Evolutionary conservation across 2,113 vertebrate species (phyloP).

Genomic region (Hystrix brachyura): DNA sequence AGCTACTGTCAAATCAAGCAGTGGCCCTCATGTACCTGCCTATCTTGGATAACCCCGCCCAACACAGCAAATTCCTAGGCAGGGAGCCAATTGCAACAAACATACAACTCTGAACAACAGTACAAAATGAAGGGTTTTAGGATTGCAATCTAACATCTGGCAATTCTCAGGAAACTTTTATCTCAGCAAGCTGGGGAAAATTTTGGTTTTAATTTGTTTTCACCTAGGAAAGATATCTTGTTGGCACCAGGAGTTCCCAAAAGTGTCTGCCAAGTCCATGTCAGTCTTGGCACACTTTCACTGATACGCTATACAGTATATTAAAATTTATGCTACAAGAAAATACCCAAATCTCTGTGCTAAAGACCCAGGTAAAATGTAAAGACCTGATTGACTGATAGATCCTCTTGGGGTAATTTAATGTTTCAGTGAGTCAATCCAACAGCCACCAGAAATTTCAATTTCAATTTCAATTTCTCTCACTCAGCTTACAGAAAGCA

Average conservation of each 20-base stretch:
- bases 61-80: slow-evolving; percentile 65
- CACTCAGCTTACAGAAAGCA: slow-evolving; percentile 62
- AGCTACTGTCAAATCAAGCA: slow-evolving; percentile 79
- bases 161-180: slow-evolving; percentile 84
- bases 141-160: slow-evolving; percentile 84
- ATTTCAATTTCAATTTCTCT: slow-evolving; percentile 40
- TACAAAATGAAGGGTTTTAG: slow-evolving; percentile 85
- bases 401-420: slow-evolving; percentile 58
- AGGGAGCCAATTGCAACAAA: slow-evolving; percentile 86
- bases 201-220: slow-evolving; percentile 83
- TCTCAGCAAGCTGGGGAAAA: slow-evolving; percentile 84
- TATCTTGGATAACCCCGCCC: slow-evolving; percentile 85
- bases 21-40: slow-evolving; percentile 78
- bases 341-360: slow-evolving; percentile 42
- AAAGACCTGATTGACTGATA: slow-evolving; percentile 63
- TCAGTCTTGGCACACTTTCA: slow-evolving; percentile 76
- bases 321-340: slow-evolving; percentile 60
- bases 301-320: slow-evolving; percentile 50
- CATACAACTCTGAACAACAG: slow-evolving; percentile 72
- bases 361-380: slow-evolving; percentile 29
- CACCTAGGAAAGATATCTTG: slow-evolving; percentile 83
- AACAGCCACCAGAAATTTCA: neutral
- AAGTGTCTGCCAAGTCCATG: slow-evolving; percentile 76
- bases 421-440: slow-evolving; percentile 43
- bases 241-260: slow-evolving; percentile 76